Percentiles rank a stretch among this genome's conserved stretches.
phyloP scores from a whole-genome alignment of 2,797 vertebrate species.

The Eurystomus glaucurus region DNA sequence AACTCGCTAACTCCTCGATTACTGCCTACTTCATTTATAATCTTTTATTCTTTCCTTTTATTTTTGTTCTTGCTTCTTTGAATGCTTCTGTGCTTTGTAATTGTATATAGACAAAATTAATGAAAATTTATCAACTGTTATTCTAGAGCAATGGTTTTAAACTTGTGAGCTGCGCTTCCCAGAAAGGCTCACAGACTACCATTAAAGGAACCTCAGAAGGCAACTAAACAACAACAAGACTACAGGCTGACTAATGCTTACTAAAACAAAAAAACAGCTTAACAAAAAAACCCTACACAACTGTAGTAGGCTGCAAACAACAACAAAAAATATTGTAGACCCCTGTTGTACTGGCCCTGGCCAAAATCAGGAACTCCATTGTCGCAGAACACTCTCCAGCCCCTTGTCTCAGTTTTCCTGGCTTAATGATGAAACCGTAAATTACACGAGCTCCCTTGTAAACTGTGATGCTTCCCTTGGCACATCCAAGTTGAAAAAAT shows the following conservation, averaged over 20 bases:
- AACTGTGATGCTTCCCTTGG: accelerated
- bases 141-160: not conserved
- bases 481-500: not conserved
- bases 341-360: not conserved
- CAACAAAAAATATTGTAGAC: not conserved
- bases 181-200: not conserved
- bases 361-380: not conserved
- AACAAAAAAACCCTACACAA: not conserved
- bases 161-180: not conserved
- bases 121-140: not conserved
- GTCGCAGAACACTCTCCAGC: not conserved
- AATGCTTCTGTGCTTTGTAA: not conserved
- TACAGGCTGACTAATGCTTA: not conserved
- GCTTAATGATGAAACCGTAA: not conserved
- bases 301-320: not conserved
- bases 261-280: not conserved
- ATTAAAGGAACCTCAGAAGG: not conserved
- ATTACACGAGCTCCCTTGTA: not conserved
- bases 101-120: not conserved
- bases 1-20: not conserved
- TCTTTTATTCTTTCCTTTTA: not conserved
- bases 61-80: not conserved
- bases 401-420: not conserved
- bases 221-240: not conserved
- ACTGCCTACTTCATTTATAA: not conserved